Evolutionary conservation across 2,888 invertebrate genomes (phyloP).

Genomic region (Sphinx pinastri): DNA sequence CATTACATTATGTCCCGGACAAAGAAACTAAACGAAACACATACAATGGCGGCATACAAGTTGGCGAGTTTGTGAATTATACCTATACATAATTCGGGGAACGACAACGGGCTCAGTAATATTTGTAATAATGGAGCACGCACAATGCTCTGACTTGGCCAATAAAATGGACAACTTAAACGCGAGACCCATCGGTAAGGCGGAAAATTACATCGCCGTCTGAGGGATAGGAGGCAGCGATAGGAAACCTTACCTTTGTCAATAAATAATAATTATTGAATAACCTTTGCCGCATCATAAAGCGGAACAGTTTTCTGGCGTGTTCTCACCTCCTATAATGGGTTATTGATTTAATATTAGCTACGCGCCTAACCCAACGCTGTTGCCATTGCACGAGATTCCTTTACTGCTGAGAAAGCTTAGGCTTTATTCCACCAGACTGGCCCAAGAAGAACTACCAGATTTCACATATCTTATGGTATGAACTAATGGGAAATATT

Average conservation of each 20-base stretch:
- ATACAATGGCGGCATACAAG: not conserved
- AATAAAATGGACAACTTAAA: constrained; percentile 64
- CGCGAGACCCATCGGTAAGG: constrained; percentile 45
- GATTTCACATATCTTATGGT: no score
- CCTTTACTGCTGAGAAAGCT: no score
- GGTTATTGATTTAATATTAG: no score
- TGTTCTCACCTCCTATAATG: no score
- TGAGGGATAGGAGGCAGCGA: constrained; percentile 32
- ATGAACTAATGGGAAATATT: no score
- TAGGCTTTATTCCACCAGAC: no score
- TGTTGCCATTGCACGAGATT: no score
- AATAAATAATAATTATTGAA: no score
- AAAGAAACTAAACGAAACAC: constrained; percentile 6
- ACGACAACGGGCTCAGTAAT: constrained; percentile 36
- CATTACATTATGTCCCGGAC: not conserved
- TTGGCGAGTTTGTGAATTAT: constrained; percentile 10
- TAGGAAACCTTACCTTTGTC: not conserved
- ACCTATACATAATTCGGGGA: constrained; percentile 14
- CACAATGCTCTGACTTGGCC: constrained; percentile 53
- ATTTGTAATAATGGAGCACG: constrained; percentile 49
- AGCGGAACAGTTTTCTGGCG: no score
- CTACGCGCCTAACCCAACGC: no score
- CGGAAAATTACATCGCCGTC: constrained; percentile 41
- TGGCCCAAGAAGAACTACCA: no score
- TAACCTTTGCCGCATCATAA: no score